These are phyloP conservation scores for Aquatica leii DNA, from an alignment of 2,888 invertebrate species.

Conservation along the genomic window DNA sequence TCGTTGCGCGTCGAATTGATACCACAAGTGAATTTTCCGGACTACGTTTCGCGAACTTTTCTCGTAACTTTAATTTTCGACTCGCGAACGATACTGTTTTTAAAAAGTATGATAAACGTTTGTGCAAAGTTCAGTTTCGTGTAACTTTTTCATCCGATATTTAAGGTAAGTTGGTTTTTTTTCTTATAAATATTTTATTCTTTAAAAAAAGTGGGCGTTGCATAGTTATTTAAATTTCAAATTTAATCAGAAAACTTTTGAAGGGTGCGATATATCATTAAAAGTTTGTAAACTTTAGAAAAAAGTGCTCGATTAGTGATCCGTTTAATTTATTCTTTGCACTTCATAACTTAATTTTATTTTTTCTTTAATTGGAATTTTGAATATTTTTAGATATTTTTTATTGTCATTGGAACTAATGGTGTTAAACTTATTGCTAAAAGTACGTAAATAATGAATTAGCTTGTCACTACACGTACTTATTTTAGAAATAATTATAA, in stretches of 20 bases:
- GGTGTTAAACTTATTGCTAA: too few relatives aligned
- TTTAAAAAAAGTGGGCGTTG: not conserved
- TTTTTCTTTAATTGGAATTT: not conserved
- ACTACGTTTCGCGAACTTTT: constrained; percentile 6
- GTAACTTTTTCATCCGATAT: not conserved
- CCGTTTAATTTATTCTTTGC: constrained; percentile 6
- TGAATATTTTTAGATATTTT: too few relatives aligned
- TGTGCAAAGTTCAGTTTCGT: constrained; percentile 6
- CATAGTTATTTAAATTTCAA: constrained; percentile 6
- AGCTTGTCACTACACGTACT: too few relatives aligned
- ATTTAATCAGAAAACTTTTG: constrained; percentile 7
- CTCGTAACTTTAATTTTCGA: not conserved
- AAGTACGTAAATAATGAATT: too few relatives aligned
- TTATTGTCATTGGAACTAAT: too few relatives aligned
- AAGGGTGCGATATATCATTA: constrained; percentile 5
- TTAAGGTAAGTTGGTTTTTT: not conserved
- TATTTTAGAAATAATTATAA: too few relatives aligned
- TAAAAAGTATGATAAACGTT: not conserved
- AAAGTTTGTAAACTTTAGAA: constrained; percentile 1
- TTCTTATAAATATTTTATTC: not conserved
- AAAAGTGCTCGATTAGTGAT: constrained; percentile 5
- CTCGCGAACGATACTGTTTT: too few relatives aligned
- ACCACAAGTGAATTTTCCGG: not conserved
- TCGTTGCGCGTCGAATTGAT: constrained; percentile 9
- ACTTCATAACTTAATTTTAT: not conserved